Conservation (phyloP, 2,888 invertebrate species). For the Sarcophaga variegata region DNA sequence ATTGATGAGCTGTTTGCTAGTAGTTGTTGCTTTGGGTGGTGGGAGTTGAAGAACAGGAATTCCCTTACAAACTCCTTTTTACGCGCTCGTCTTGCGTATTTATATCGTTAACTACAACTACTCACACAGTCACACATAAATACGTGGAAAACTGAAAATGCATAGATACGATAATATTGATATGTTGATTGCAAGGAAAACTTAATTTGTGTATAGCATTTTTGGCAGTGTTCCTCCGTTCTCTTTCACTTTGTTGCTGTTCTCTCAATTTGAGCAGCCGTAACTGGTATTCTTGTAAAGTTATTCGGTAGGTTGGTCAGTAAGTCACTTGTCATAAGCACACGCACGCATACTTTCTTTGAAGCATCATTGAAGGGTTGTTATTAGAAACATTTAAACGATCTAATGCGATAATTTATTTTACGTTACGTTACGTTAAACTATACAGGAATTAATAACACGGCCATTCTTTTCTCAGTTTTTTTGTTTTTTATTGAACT, state of each 20-base stretch:
- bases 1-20: neutral
- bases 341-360: neutral
- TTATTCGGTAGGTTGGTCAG: conserved; percentile 20
- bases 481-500: neutral
- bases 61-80: conserved; percentile 1
- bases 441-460: neutral
- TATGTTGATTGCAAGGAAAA: conserved; percentile 36
- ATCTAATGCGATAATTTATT: neutral
- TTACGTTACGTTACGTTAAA: neutral
- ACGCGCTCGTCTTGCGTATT: conserved; percentile 52
- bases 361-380: neutral
- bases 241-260: conserved; percentile 28
- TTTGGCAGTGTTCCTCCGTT: conserved; percentile 18
- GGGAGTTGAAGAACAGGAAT: too few relatives aligned
- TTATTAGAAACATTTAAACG: neutral
- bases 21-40: too few relatives aligned
- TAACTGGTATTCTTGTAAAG: neutral
- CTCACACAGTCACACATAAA: neutral
- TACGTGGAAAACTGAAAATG: neutral
- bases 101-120: conserved; percentile 39
- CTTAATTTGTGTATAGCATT: conserved; percentile 57
- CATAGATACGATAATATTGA: neutral
- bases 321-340: neutral
- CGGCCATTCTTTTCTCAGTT: neutral
- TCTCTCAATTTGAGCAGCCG: neutral